Conservation (phyloP, 53 echinoderm and acorn worm species). For the Paelopatides confundens region DNA sequence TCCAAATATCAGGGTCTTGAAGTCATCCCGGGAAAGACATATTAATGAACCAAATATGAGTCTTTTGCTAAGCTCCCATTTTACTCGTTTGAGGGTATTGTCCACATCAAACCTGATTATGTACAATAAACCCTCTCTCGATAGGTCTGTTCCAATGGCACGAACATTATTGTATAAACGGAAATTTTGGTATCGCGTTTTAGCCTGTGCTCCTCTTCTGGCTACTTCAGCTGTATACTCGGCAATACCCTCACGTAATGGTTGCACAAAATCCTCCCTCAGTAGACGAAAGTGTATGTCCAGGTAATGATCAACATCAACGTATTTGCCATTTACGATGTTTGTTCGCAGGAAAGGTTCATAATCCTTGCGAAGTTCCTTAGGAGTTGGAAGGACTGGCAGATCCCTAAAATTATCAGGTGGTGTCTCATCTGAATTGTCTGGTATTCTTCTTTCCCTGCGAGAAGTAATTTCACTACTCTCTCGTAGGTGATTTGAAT, state of each 20-base stretch:
- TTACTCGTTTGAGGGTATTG: conserved; percentile 40
- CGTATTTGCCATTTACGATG: conserved; percentile 70
- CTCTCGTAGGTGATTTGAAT: not conserved
- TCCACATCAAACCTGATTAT: conserved; percentile 51
- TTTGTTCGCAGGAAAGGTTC: conserved; percentile 77
- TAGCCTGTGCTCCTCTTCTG: not conserved
- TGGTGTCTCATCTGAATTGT: conserved; percentile 13
- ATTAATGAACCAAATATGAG: conserved; percentile 81
- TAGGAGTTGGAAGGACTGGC: conserved; percentile 54
- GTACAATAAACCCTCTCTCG: conserved; percentile 7
- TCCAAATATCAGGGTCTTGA: conserved; percentile 66
- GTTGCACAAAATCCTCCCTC: conserved; percentile 83
- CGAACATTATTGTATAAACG: conserved; percentile 56
- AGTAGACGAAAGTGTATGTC: conserved; percentile 92
- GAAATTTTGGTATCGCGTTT: conserved; percentile 27
- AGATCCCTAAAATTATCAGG: conserved; percentile 74
- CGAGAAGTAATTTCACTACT: not conserved
- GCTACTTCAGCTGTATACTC: conserved; percentile 54
- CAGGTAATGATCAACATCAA: conserved; percentile 75
- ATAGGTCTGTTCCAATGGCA: not conserved
- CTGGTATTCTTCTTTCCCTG: not conserved
- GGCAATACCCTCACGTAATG: conserved; percentile 75
- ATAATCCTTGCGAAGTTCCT: conserved; percentile 41
- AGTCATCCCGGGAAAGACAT: conserved; percentile 74
- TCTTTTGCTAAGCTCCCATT: conserved; percentile 81